These are phyloP conservation scores for Chymomyza caudatula DNA, from an alignment of 2,888 invertebrate species.

Conservation along the genomic window DNA sequence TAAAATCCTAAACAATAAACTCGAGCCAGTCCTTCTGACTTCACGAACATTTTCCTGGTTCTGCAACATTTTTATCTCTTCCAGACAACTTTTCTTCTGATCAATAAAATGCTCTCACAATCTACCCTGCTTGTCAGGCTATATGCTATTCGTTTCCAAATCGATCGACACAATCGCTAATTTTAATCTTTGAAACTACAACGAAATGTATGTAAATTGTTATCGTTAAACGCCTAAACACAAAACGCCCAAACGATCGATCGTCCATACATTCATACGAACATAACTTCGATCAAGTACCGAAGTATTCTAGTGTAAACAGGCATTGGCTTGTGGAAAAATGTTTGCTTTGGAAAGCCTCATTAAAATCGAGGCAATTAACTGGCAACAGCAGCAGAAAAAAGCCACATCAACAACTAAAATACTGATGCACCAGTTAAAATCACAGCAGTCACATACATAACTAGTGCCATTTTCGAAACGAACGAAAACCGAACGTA, in stretches of 20 bases:
- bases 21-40: too few species aligned
- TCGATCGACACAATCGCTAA: constrained; percentile 54
- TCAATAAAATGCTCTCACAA: not conserved
- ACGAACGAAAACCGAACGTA: constrained; percentile 37
- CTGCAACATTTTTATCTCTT: constrained; percentile 16
- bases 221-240: constrained; percentile 68
- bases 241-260: constrained; percentile 51
- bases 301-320: not conserved
- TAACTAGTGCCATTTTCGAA: constrained; percentile 10
- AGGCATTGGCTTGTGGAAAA: constrained; percentile 21
- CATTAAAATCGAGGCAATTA: constrained; percentile 72
- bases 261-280: not conserved
- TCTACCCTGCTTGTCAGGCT: not conserved
- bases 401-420: constrained; percentile 28
- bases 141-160: not conserved
- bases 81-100: not conserved
- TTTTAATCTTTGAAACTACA: constrained; percentile 60
- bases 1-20: too few species aligned
- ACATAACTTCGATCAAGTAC: not conserved
- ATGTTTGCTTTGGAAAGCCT: constrained; percentile 53
- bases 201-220: constrained; percentile 63
- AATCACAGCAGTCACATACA: constrained; percentile 10
- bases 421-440: not conserved
- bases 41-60: too few species aligned
- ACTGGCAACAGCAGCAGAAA: constrained; percentile 60